phyloP scores from a whole-genome alignment of 2,888 invertebrate species.

The Sarcophaga subvicina region DNA sequence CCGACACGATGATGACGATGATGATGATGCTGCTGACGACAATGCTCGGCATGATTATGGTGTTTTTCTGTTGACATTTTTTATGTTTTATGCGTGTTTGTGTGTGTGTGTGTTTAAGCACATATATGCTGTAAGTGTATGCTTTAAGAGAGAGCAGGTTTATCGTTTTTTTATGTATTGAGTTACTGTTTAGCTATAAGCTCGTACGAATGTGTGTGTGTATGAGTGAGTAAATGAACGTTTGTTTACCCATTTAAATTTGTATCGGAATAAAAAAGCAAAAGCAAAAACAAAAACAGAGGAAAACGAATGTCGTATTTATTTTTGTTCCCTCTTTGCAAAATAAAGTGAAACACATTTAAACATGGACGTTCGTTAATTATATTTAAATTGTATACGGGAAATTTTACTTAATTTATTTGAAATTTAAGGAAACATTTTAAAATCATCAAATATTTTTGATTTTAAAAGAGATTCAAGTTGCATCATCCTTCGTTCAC shows the following conservation, averaged over 20 bases:
- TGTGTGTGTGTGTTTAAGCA: background rate
- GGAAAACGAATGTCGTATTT: too few relatives aligned
- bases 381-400: too few relatives aligned
- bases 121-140: background rate
- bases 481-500: too few relatives aligned
- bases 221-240: background rate
- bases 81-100: background rate
- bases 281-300: too few relatives aligned
- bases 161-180: background rate
- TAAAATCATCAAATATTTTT: too few relatives aligned
- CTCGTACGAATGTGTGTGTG: background rate
- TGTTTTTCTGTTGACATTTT: background rate
- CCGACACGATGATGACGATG: constrained; percentile 18
- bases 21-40: background rate
- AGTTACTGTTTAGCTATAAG: background rate
- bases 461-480: too few relatives aligned
- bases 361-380: too few relatives aligned
- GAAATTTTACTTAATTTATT: too few relatives aligned
- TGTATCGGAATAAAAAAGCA: background rate
- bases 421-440: too few relatives aligned
- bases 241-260: background rate
- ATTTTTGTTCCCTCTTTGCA: too few relatives aligned
- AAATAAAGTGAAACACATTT: too few relatives aligned
- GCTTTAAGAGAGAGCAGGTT: background rate
- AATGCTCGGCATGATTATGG: background rate